These are phyloP conservation scores for Lipotes vexillifer DNA, from an alignment of 2,113 vertebrate species.

Conservation along the genomic window DNA sequence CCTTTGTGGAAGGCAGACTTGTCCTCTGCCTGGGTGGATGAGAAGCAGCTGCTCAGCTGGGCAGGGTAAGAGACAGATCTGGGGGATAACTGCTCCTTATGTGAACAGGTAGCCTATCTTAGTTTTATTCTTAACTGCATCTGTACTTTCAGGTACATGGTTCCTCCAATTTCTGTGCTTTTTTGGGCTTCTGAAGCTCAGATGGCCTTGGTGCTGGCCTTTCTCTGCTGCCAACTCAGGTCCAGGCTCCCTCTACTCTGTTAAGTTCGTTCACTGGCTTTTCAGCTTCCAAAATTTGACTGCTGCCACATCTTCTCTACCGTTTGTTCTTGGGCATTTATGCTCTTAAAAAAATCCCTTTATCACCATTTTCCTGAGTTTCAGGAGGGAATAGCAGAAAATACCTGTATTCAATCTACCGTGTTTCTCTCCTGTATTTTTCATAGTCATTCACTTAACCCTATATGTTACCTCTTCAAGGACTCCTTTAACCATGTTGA, in stretches of 20 bases:
- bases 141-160: background rate
- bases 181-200: background rate
- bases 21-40: background rate
- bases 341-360: background rate
- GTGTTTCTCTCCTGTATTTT: background rate
- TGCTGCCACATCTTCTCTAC: background rate
- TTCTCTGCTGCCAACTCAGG: background rate
- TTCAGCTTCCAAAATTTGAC: background rate
- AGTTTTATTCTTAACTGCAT: background rate
- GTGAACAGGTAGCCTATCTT: background rate
- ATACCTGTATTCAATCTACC: background rate
- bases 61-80: background rate
- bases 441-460: too few relatives aligned
- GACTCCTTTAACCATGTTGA: background rate
- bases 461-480: too few relatives aligned
- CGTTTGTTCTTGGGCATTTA: background rate
- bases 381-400: background rate
- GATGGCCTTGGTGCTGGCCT: background rate
- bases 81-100: background rate
- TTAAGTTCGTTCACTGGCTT: background rate
- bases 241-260: background rate
- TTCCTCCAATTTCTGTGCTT: background rate
- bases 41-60: background rate
- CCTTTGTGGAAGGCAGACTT: background rate
- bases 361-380: background rate